Base-by-base conservation (phyloP, 64 coral and sea anemone species). In the Trachythela sp. region DNA sequence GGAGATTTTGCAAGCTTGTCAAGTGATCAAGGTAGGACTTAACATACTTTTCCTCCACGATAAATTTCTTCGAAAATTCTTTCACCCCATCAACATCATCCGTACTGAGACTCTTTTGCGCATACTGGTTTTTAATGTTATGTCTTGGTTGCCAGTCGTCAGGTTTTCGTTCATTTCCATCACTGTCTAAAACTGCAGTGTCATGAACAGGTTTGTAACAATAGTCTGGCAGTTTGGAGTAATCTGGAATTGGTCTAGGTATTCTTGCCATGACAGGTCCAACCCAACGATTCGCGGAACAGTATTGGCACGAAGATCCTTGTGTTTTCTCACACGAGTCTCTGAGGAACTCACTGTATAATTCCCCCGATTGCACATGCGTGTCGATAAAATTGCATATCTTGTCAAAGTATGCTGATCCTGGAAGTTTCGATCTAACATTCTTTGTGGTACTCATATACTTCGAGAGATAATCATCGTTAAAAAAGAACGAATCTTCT, bases 401-500 rank as follows among this genome's bases (percentile, higher is more conserved):
- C 91, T 88, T 92, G 77, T 92, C 90, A 91, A 87, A 92, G 86
- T 92, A 87, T 77, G 90, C 43, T 87, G 70, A 60, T 77, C 90
- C 85, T 87, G 85, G 84, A 32, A 83, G 58, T 87, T 40, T 92
- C 87, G 70, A 80, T 85, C 51, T 48, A 88, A 92, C 85, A 92
- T 88, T 88, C 86, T 92, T 92, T 75, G 86, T 84, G 48, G 87
- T 88, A 77, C 85, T 87, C 80, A 88, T 92, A 92, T 85, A 92
- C 83, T 92, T 70, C 71, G 75, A 88, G 18, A 88, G 76, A 88
- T 88, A 85, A 88, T 92, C 50, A 84, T 92, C 85, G 86, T 92
- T 92, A 88, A 92, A 89, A 87, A 92, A 92, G 77, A 92, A 92
- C 50, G 84, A 68, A 92, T 85, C 77, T 85, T 92, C 91, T 92